Base-by-base conservation (phyloP, 92 coral and sea anemone genomes). In the Isaurus tuberculatus region DNA sequence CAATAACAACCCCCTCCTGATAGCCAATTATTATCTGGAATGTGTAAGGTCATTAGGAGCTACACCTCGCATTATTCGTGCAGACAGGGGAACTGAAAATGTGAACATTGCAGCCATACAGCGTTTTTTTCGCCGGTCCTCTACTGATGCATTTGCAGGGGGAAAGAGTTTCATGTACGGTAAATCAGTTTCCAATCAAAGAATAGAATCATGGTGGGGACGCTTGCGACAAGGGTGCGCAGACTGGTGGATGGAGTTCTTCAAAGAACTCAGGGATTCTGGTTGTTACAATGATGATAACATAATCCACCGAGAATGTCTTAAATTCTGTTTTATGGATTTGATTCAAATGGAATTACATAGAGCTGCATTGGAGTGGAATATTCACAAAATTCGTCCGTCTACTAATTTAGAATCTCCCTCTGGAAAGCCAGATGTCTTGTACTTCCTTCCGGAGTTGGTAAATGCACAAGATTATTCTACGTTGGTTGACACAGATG, bases 211-310 rank as follows among this genome's bases (percentile, higher is more conserved):
- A 23, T 87, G 90, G 90, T 87, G 90, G 90, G 83, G 81, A 26
- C 60, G 73, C 51, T 49, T 87, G 66, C 33, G 86, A 64, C 73
- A 87, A 43, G 53, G 37, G 8, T 87, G 87, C 72, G 43, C 92
- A 4, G 88, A 73, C 36, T 89, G 92, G 92, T 89, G 92, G 90
- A 89, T 89, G 10, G 82, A 67, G 33, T 72, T 79, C 71, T 89
- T 89, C 49, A 84, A 88, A 65, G 92, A 85, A 71, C 61, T 89
- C 14, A 73, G 86, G 32, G 89, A 72, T 75, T 73, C 78, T 57
- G 87, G 79, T 25, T 48, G 65, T 25, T 85, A 80, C 68, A 70
- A 68, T 63, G 93, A 80, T 57, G 88, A 80, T 75, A 80, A 90
- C 42, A 49, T 77, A 22, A 67, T 86, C 25, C 90, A 88, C 51